phyloP scores from a whole-genome alignment of 2,888 invertebrate genomes.

The Drosophila monieri region DNA sequence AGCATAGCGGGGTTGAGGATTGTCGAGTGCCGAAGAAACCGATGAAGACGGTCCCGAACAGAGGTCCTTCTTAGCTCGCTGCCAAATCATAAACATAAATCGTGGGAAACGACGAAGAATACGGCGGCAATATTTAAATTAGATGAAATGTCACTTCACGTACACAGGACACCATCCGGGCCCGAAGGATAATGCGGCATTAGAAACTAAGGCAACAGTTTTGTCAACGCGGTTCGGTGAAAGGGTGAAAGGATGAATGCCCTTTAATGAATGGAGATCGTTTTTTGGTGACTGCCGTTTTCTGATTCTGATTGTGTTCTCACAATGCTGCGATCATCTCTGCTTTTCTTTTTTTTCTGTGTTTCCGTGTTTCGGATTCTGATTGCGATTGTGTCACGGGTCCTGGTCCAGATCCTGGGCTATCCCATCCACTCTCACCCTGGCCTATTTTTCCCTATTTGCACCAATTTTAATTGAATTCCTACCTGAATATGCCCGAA shows the following conservation, averaged over 20 bases:
- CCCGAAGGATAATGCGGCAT: slow-evolving; percentile 61
- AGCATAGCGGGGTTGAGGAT: slow-evolving; percentile 56
- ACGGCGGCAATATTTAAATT: slow-evolving; percentile 64
- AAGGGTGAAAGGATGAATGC: slow-evolving; percentile 38
- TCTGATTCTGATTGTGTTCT: slow-evolving; percentile 67
- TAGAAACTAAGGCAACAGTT: slow-evolving; percentile 59
- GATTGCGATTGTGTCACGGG: slow-evolving; percentile 56
- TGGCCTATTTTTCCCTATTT: slow-evolving; percentile 48
- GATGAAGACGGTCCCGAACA: slow-evolving; percentile 8
- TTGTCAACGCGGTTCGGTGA: slow-evolving; percentile 63
- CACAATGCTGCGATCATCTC: slow-evolving; percentile 73
- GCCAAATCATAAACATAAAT: slow-evolving; percentile 69
- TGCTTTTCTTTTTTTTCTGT: slow-evolving; percentile 34
- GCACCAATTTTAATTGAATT: slow-evolving; percentile 67
- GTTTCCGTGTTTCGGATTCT: slow-evolving; percentile 20
- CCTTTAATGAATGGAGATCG: slow-evolving; percentile 48
- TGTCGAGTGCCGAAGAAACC: slow-evolving; percentile 50
- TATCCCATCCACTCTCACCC: slow-evolving; percentile 32
- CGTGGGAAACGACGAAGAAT: slow-evolving; percentile 60
- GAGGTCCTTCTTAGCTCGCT: slow-evolving; percentile 22
- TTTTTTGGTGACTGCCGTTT: slow-evolving; percentile 14
- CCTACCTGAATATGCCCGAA: slow-evolving; percentile 65
- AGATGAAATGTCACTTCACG: slow-evolving; percentile 70
- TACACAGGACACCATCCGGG: slow-evolving; percentile 44
- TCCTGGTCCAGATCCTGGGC: slow-evolving; percentile 60